Percentiles rank a stretch among this genome's conserved stretches.
Evolutionary conservation across 2,888 invertebrate genomes (phyloP).

Genomic region (Phaonia tiefii): DNA sequence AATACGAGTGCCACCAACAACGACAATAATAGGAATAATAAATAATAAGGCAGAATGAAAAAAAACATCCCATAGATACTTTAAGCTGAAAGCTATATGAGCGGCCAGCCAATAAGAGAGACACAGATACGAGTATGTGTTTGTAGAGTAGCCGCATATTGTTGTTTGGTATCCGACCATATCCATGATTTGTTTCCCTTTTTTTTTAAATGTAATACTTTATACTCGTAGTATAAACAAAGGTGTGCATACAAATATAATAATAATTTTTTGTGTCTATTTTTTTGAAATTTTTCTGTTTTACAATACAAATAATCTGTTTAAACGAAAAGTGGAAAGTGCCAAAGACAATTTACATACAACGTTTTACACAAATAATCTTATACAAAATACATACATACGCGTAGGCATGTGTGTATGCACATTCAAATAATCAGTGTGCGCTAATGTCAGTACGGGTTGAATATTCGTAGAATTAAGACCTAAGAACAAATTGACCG

Average conservation of each 20-base stretch:
- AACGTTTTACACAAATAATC: too few relatives aligned
- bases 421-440: too few relatives aligned
- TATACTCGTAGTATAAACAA: constrained; percentile 26
- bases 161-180: constrained; percentile 36
- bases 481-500: too few relatives aligned
- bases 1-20: neutral
- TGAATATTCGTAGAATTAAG: too few relatives aligned
- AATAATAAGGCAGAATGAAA: constrained; percentile 32
- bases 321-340: constrained; percentile 12
- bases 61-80: constrained; percentile 15
- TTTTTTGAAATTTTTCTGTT: constrained; percentile 26
- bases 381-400: too few relatives aligned
- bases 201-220: neutral
- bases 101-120: neutral
- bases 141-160: constrained; percentile 16
- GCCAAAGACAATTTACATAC: constrained; percentile 10
- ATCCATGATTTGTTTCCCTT: constrained; percentile 10
- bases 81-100: too few relatives aligned
- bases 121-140: neutral
- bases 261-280: constrained; percentile 37
- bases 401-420: too few relatives aligned
- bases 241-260: constrained; percentile 35
- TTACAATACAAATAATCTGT: constrained; percentile 29
- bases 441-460: too few relatives aligned
- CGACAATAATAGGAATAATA: constrained; percentile 31